A percentile compares a stretch with the other conserved stretches of the same genome.
Conservation (phyloP, 2,797 vertebrate genomes). For the Galago senegalensis region DNA sequence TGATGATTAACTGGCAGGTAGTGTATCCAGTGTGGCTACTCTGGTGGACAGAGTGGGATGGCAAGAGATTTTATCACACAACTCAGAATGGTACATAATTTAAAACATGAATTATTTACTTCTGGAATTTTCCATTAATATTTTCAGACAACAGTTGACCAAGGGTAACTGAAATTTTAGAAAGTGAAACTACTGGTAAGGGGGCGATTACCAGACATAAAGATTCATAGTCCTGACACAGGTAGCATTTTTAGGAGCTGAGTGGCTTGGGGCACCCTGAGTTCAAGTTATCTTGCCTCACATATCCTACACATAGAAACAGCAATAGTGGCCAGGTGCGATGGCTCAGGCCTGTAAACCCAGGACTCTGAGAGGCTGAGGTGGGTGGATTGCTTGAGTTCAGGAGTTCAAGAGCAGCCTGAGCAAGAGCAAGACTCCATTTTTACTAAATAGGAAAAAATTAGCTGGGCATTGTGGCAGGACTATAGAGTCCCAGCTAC, state of each 20-base stretch:
- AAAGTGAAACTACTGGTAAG: background rate
- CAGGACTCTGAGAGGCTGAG: no score
- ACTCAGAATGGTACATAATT: background rate
- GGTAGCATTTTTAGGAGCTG: background rate
- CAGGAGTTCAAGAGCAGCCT: no score
- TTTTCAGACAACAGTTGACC: background rate
- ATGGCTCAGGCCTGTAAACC: no score
- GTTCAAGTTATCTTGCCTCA: background rate
- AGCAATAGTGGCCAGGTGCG: background rate
- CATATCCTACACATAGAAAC: background rate
- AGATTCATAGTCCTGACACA: background rate
- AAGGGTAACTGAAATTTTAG: background rate
- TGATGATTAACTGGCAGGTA: background rate
- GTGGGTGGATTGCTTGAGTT: no score
- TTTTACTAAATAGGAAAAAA: no score
- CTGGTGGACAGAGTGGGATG: background rate
- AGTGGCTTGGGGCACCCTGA: background rate
- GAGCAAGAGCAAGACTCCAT: no score
- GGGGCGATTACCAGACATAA: background rate
- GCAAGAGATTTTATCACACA: background rate
- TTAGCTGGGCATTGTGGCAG: no score
- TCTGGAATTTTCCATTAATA: background rate
- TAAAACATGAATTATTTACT: background rate
- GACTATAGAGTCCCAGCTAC: no score
- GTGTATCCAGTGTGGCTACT: background rate